Percentiles rank a stretch among this genome's conserved stretches.
Conservation (phyloP, 2,888 invertebrate genomes). For the Xestia c-nigrum region DNA sequence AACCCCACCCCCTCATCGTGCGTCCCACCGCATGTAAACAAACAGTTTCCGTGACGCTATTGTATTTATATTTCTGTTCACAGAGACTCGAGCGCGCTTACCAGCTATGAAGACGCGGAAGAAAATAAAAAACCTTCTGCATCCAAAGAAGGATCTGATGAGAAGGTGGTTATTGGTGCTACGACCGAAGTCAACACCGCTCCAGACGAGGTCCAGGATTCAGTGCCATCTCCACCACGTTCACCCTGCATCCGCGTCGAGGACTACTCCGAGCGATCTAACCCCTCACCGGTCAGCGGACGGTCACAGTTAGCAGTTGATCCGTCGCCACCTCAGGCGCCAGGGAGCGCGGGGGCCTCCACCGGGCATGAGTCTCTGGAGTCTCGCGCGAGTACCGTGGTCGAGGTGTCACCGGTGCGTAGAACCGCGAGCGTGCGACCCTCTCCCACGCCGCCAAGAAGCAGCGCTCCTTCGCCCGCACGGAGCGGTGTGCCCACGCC, state of each 20-base stretch:
- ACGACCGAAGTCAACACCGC: slow-evolving; percentile 31
- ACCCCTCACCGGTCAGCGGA: slow-evolving; percentile 67
- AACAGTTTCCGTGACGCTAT: slow-evolving; percentile 49
- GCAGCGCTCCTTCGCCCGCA: slow-evolving; percentile 71
- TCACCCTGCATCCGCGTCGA: slow-evolving; percentile 84
- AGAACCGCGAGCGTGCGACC: slow-evolving; percentile 43
- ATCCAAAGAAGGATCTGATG: slow-evolving; percentile 34
- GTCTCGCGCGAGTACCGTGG: slow-evolving; percentile 58
- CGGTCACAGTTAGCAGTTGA: slow-evolving; percentile 51
- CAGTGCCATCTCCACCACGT: slow-evolving; percentile 70
- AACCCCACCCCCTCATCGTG: slow-evolving; percentile 36
- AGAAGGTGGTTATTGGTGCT: slow-evolving; percentile 19
- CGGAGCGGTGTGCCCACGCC: slow-evolving; percentile 76
- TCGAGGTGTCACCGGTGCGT: slow-evolving; percentile 50
- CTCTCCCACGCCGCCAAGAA: slow-evolving; percentile 69
- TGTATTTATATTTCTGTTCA: slow-evolving; percentile 73
- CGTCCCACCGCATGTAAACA: slow-evolving; percentile 56
- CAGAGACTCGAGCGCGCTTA: slow-evolving; percentile 85
- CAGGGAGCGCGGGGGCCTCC: slow-evolving; percentile 30
- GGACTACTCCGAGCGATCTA: slow-evolving; percentile 82
- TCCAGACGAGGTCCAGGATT: slow-evolving; percentile 37
- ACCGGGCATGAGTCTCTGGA: slow-evolving; percentile 55
- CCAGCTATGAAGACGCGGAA: slow-evolving; percentile 69
- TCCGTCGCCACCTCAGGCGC: slow-evolving; percentile 26
- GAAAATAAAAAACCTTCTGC: slow-evolving; percentile 50